Conservation (phyloP, 2,888 invertebrate species). For the Harpagoxenus sublaevis region DNA sequence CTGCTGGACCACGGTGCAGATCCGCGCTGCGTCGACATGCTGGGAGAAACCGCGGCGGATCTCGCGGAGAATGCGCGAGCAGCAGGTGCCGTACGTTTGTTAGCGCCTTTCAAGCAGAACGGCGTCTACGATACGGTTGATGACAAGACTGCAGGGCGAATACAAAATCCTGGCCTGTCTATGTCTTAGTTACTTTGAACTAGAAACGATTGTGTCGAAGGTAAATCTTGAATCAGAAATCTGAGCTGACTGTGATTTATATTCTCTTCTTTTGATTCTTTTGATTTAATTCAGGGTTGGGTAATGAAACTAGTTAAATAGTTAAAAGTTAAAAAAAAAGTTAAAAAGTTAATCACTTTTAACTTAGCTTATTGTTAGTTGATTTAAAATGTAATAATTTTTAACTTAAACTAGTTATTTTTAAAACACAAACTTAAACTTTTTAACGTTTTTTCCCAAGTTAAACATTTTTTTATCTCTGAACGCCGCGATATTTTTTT, state of each 20-base stretch:
- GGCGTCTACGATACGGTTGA: background rate
- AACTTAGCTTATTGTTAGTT: too few species aligned
- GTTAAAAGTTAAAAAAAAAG: too few species aligned
- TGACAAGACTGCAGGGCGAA: background rate
- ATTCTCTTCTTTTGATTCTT: background rate
- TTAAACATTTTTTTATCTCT: too few species aligned
- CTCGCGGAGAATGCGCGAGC: slow-evolving; percentile 85
- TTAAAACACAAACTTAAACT: too few species aligned
- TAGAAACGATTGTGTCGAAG: background rate
- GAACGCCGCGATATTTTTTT: too few species aligned
- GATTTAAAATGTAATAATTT: too few species aligned
- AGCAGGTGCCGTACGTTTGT: background rate
- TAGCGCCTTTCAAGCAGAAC: slow-evolving; percentile 21
- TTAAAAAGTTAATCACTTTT: too few species aligned
- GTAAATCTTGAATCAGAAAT: background rate
- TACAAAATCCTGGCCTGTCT: background rate
- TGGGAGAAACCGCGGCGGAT: slow-evolving; percentile 88
- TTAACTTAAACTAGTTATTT: too few species aligned
- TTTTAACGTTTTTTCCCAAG: too few species aligned
- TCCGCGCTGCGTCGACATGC: slow-evolving; percentile 86
- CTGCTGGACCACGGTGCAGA: slow-evolving; percentile 87
- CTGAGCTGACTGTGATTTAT: background rate
- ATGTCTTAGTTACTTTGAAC: background rate
- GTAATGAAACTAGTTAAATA: too few species aligned
- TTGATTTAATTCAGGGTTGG: too few species aligned